Evolutionary conservation across 2,113 vertebrate species (phyloP).

Genomic region (Pachyramphus minor): DNA sequence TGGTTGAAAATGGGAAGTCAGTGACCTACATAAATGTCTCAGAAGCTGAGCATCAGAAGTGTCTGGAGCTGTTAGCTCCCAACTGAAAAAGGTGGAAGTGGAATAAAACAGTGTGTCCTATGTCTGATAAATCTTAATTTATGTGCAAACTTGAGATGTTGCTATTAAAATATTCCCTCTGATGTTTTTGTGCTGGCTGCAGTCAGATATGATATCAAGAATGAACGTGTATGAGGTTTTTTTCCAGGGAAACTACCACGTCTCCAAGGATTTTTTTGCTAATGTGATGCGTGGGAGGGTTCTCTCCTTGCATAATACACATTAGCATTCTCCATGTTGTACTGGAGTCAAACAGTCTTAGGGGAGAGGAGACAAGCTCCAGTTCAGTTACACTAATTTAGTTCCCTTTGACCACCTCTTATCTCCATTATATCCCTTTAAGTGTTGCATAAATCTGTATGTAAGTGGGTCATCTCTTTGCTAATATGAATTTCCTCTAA

Average conservation of each 20-base stretch:
- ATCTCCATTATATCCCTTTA: not conserved
- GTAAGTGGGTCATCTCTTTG: not conserved
- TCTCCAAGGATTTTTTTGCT: not conserved
- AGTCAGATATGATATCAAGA: not conserved
- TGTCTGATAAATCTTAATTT: not conserved
- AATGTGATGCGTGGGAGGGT: conserved; percentile 1
- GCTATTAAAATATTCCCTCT: not conserved
- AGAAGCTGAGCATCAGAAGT: not conserved
- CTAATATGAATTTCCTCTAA: not conserved
- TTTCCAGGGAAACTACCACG: not conserved
- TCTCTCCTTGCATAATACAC: conserved; percentile 16
- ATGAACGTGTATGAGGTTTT: not conserved
- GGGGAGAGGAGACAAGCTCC: not conserved
- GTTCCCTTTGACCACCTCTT: not conserved
- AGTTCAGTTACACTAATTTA: not conserved
- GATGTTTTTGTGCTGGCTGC: not conserved
- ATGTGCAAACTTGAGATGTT: not conserved
- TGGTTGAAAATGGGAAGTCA: not conserved
- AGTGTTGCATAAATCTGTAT: not conserved
- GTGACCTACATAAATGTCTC: not conserved
- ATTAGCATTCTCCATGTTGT: not conserved
- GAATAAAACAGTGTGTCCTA: not conserved
- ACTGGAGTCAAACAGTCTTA: not conserved
- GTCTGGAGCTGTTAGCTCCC: not conserved
- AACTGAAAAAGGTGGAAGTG: not conserved